Evolutionary conservation across 2,113 vertebrate species (phyloP), one percentile per base, ranked within the genome.

Genomic region (Excalfactoria chinensis): DNA sequence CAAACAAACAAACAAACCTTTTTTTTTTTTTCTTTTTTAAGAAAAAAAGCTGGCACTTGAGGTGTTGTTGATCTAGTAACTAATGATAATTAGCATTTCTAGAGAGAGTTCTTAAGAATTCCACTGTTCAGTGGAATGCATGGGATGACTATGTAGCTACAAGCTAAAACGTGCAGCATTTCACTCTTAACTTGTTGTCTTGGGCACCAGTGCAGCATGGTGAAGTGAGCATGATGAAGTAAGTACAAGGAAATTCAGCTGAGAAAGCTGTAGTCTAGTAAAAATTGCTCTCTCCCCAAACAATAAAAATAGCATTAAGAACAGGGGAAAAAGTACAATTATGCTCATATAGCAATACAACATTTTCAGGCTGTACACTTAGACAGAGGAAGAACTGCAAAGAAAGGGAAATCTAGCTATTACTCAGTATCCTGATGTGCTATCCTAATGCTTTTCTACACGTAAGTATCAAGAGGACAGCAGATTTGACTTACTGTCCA

Each of bases 181-280:
- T 78, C 35, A n/a, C 56, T 18, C 46, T 78, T 62, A 75, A 66
- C 9, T 51, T 68, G 16, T 49, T 14, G 44, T 6, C 74, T 92
- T 72, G 14, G 26, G 26, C 26, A 53, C 9, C 26, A 53, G 26
- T 73, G 46, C 0, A 0, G 13, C 1, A 0, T 72, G 7, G 40
- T 82, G 35, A 84, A 69, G 35, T 37, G 37, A 37, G 37, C 37
- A 37, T 37, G 37, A 37, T 37, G 37, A 3, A 87, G 3, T 9
- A 28, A 18, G 30, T 16, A 28, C 3, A 86, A 64, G 64, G n/a
- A 82, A 4, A 6, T 75, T 71, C 32, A 82, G 8, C 37, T 90
- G 66, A n/a, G 32, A 77, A 19, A 69, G 23, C 35, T 18, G 43
- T 40, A 72, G 6, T 49, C 13, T 56, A 68, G 46, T 84, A 78